Base-by-base conservation (phyloP, 1,140 invertebrate species). In the Cecropterus lyciades region DNA sequence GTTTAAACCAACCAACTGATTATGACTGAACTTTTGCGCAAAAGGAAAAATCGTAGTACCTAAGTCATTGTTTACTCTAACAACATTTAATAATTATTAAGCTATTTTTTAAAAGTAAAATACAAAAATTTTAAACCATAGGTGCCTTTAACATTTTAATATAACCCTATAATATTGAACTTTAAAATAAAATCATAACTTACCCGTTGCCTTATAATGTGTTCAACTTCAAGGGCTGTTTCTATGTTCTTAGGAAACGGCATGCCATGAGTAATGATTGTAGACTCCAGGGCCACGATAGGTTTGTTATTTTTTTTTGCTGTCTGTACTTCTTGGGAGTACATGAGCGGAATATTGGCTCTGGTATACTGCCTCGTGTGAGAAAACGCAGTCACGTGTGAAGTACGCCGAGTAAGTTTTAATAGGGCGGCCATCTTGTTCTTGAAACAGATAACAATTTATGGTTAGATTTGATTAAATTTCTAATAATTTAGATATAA, bases 221-320 rank as follows among this genome's bases (percentile, higher is more conserved):
- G 83, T 92, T 99, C 97, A 0, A 99, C 96, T 81, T 95, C 91
- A 11, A 95, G 37, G 3, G 98, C 98, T 24, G 97, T 99, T 70
- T 96, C 90, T 48, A 99, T 92, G 93, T 99, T 99, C 37, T 96
- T 89, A 0, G 99, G 99, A 93, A 95, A 97, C 0, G 99, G 98
- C 96, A 99, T 98, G 43, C 99, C 99, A 93, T 99, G 99, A 1
- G 98, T 99, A 45, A 99, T 98, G 51, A 99, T 99, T 2, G 99
- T 98, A 10, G 98, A 98, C 93, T 99, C 99, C 67, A 99, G 91
- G 3, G 98, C 98, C 6, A 99, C 98, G 55, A 99, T 94, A 1
- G 98, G 96, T 69, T 93, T 82, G 4, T 89, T 82, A 53, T 92
- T 92, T 43, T 84, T 80, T 30, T 96, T 92, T 8, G 95, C 96